Percentiles rank a stretch among this genome's conserved stretches.
phyloP scores from a whole-genome alignment of 37 sponge, comb jelly and placozoan species.

The Oopsacas minuta region DNA sequence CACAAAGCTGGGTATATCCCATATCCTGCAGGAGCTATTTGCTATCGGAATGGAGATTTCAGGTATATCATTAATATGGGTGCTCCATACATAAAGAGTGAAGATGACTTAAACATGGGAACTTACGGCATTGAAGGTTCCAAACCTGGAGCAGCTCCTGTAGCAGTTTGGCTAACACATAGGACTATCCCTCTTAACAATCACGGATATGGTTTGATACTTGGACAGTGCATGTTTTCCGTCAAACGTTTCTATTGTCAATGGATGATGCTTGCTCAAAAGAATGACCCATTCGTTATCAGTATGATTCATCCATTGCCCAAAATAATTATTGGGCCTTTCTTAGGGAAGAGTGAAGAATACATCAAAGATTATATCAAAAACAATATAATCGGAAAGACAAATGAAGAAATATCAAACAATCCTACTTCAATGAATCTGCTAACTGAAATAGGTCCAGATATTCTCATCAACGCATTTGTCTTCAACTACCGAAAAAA shows the following conservation, averaged over 20 bases:
- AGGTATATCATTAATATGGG: neutral
- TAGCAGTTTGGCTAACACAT: conserved; percentile 8
- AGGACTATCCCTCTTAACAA: conserved; percentile 17
- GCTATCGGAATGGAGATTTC: conserved; percentile 17
- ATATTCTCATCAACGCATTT: conserved; percentile 24
- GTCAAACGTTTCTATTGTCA: conserved; percentile 21
- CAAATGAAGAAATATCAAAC: neutral
- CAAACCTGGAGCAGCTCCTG: conserved; percentile 26
- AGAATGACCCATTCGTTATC: conserved; percentile 21
- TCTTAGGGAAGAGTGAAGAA: conserved; percentile 3
- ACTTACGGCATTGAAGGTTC: conserved; percentile 24
- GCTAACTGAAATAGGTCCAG: conserved; percentile 18
- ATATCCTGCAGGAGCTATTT: conserved; percentile 22
- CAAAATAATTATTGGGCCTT: neutral
- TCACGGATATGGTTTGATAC: conserved; percentile 22
- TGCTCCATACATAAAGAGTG: neutral
- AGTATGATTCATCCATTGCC: neutral
- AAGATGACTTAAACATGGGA: conserved; percentile 22
- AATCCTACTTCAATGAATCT: conserved; percentile 11
- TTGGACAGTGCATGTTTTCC: conserved; percentile 22
- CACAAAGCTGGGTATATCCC: conserved; percentile 27
- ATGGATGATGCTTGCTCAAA: conserved; percentile 19
- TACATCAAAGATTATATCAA: neutral
- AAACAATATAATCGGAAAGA: conserved; percentile 21
- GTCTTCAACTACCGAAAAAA: conserved; percentile 21